Percentiles rank a stretch among this genome's conserved stretches.
These are phyloP conservation scores for Trilocha varians DNA, from an alignment of 2,888 invertebrate genomes.

Conservation along the genomic window DNA sequence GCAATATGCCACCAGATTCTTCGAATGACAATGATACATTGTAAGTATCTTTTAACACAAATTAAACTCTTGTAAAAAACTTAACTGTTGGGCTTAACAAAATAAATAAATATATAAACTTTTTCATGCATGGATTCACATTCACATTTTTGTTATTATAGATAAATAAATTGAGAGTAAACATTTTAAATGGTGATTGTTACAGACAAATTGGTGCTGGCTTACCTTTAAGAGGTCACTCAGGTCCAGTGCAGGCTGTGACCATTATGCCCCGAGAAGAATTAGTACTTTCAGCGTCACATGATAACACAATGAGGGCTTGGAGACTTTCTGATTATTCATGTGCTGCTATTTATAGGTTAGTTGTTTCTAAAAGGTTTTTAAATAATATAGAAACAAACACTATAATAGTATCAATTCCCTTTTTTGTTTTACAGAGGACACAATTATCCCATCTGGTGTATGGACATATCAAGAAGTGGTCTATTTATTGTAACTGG, in stretches of 20 bases:
- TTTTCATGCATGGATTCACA: no score
- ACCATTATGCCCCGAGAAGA: constrained; percentile 72
- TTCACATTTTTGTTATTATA: no score
- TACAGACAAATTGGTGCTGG: constrained; percentile 74
- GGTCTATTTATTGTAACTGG: constrained; percentile 83
- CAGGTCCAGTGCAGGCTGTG: constrained; percentile 80
- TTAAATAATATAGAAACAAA: no score
- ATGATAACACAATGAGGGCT: constrained; percentile 83
- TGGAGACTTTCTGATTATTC: constrained; percentile 81
- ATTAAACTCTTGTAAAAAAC: no score
- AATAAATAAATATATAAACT: no score
- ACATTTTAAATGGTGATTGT: constrained; percentile 3
- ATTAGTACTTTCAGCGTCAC: constrained; percentile 81
- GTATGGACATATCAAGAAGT: constrained; percentile 79
- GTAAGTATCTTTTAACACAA: constrained; percentile 39
- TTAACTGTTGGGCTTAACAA: no score
- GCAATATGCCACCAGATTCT: constrained; percentile 63
- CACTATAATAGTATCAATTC: not conserved
- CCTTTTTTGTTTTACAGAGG: constrained; percentile 66
- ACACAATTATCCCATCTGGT: constrained; percentile 93
- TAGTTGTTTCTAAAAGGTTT: constrained; percentile 7
- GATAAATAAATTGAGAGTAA: not conserved
- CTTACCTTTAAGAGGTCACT: constrained; percentile 79
- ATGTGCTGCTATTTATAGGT: constrained; percentile 81
- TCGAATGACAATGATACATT: constrained; percentile 52